phyloP scores from a whole-genome alignment of 2,888 invertebrate genomes.

The Homarus gammarus region DNA sequence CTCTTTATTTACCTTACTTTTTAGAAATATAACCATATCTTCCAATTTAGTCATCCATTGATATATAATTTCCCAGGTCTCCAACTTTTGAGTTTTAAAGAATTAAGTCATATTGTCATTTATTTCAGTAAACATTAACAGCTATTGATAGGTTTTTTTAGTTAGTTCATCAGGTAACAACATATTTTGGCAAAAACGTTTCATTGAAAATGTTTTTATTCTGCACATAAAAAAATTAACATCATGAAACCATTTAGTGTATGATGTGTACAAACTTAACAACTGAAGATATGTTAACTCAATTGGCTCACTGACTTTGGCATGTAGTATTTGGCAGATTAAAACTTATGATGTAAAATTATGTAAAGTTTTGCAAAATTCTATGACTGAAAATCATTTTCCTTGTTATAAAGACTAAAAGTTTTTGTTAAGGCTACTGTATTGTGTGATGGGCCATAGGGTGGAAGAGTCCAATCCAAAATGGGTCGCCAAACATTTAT shows the following conservation, averaged over 20 bases:
- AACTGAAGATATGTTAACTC: neutral
- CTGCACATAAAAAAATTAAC: neutral
- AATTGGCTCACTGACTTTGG: neutral
- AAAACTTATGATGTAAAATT: neutral
- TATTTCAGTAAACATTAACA: no score
- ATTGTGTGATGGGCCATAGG: neutral
- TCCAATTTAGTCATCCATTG: no score
- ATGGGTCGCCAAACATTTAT: neutral
- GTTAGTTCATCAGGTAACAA: neutral
- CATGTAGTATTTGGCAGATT: neutral
- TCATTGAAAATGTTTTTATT: neutral
- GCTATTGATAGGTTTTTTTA: no score
- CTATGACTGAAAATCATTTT: neutral
- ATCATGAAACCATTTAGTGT: neutral
- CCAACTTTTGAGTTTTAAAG: no score
- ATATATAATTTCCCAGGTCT: no score
- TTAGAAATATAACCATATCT: no score
- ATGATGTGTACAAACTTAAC: neutral
- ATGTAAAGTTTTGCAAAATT: neutral
- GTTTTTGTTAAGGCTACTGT: no score
- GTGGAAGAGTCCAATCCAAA: neutral
- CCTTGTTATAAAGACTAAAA: neutral
- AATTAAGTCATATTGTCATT: no score
- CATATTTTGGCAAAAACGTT: neutral
- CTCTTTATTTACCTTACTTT: neutral